phyloP scores from a whole-genome alignment of 2,113 vertebrate genomes.

The Scomber colias region DNA sequence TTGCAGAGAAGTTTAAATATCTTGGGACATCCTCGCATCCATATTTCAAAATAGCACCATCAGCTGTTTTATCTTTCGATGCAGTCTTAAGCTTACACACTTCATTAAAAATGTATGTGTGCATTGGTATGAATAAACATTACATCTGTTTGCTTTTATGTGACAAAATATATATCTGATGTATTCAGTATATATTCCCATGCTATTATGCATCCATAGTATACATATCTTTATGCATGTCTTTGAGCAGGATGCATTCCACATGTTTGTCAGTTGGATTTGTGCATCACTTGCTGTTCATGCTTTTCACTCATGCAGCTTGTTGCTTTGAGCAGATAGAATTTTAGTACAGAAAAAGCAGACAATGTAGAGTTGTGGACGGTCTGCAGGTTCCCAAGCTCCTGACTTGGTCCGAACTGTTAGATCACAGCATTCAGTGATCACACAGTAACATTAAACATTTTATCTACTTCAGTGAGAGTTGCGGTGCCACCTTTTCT shows the following conservation, averaged over 20 bases:
- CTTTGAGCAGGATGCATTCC: background rate
- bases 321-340: background rate
- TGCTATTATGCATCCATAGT: constrained; percentile 2
- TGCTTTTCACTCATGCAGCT: background rate
- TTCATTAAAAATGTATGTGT: constrained; percentile 52
- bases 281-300: background rate
- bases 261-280: background rate
- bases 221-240: background rate
- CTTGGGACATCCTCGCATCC: constrained; percentile 13
- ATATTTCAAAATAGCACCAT: constrained; percentile 42
- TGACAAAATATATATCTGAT: constrained; percentile 23
- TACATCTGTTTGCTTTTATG: constrained; percentile 40
- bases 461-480: background rate
- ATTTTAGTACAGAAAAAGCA: too few species aligned
- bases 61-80: constrained; percentile 42
- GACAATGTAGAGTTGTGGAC: background rate
- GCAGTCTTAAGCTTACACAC: constrained; percentile 1
- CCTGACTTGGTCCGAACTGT: background rate
- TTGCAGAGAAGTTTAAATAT: constrained; percentile 22
- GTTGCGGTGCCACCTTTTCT: background rate
- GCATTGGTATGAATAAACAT: constrained; percentile 36
- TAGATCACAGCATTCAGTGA: background rate
- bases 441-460: background rate
- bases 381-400: background rate
- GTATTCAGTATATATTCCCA: background rate